Conservation (phyloP, 2,113 vertebrate genomes). For the Vireo altiloquus region DNA sequence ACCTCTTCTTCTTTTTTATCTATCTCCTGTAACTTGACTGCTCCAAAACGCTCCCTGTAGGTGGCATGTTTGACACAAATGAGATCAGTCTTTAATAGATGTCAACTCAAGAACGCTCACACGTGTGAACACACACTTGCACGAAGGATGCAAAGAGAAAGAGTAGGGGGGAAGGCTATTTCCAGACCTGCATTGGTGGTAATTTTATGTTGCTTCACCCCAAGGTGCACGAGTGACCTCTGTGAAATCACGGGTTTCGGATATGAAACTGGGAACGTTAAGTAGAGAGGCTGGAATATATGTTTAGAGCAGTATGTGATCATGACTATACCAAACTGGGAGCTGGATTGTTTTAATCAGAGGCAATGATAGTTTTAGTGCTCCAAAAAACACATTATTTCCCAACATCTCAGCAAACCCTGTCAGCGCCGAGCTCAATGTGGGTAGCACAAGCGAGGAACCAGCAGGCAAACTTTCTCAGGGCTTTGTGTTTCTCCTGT, state of each 20-base stretch:
- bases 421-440: background rate
- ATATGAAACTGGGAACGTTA: constrained; percentile 57
- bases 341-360: constrained; percentile 62
- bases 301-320: constrained; percentile 58
- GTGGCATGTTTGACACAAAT: constrained; percentile 75
- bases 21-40: constrained; percentile 66
- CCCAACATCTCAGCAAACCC: constrained; percentile 10
- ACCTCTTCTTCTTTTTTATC: constrained; percentile 57
- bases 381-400: constrained; percentile 56
- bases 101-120: constrained; percentile 61
- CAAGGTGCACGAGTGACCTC: constrained; percentile 69
- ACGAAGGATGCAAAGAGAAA: constrained; percentile 17
- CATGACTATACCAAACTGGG: constrained; percentile 59
- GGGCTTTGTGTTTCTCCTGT: background rate
- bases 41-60: constrained; percentile 71
- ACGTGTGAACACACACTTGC: background rate
- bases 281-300: constrained; percentile 57
- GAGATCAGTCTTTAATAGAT: constrained; percentile 67
- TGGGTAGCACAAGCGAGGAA: background rate
- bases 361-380: constrained; percentile 61
- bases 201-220: constrained; percentile 70
- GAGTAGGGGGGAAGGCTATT: constrained; percentile 38
- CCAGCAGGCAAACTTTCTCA: background rate
- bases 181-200: constrained; percentile 37
- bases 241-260: constrained; percentile 69